Evolutionary conservation across 2,888 invertebrate species (phyloP).

Genomic region (Eilema depressum): DNA sequence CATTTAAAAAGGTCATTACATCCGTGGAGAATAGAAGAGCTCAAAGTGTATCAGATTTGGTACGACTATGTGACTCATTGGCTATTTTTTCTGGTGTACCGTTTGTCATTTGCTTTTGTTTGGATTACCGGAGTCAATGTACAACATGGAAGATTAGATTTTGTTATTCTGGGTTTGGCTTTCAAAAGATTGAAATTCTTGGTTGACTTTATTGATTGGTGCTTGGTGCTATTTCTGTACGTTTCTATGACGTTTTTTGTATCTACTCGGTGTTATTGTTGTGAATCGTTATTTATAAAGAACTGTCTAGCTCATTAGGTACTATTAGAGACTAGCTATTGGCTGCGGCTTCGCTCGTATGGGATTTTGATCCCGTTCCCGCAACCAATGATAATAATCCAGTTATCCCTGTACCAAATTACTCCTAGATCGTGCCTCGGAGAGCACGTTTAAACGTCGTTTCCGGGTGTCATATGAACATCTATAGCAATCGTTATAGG

Average conservation of each 20-base stretch:
- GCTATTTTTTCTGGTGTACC: slow-evolving; percentile 58
- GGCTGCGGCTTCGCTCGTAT: too few relatives aligned
- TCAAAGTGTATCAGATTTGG: slow-evolving; percentile 49
- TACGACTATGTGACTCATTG: slow-evolving; percentile 47
- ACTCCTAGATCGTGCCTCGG: too few relatives aligned
- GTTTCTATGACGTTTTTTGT: background rate
- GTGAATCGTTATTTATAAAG: background rate
- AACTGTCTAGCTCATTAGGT: too few relatives aligned
- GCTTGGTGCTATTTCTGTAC: background rate
- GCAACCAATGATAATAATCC: too few relatives aligned
- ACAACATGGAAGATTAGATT: slow-evolving; percentile 11
- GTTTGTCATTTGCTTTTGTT: slow-evolving; percentile 67
- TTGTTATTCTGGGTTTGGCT: slow-evolving; percentile 9
- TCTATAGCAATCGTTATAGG: too few relatives aligned
- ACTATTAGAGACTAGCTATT: too few relatives aligned
- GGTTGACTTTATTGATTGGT: background rate
- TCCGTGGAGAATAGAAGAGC: slow-evolving; percentile 30
- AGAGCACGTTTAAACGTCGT: too few relatives aligned
- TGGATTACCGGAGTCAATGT: slow-evolving; percentile 43
- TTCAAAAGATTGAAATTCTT: background rate
- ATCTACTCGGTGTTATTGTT: background rate
- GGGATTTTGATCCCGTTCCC: too few relatives aligned
- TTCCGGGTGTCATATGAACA: too few relatives aligned
- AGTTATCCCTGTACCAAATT: too few relatives aligned
- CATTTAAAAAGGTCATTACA: slow-evolving; percentile 53